A percentile compares a stretch with the other conserved stretches of the same genome.
Evolutionary conservation across 2,797 vertebrate species (phyloP).

Genomic region (Alectoris magna): DNA sequence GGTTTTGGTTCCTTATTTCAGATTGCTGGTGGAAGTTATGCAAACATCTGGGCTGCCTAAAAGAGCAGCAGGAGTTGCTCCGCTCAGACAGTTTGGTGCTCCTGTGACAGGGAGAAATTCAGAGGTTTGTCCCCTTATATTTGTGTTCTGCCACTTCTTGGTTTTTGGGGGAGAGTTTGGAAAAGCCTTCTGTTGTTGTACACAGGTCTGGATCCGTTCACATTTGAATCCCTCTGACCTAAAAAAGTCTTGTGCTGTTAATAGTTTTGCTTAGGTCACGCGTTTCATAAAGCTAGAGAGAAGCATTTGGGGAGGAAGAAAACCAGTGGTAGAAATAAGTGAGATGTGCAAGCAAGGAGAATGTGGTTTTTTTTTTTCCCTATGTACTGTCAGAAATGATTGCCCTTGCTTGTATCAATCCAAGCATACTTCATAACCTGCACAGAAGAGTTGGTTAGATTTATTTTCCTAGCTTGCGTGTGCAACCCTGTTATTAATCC

Average conservation of each 20-base stretch:
- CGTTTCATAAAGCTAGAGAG: neutral
- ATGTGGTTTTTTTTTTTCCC: neutral
- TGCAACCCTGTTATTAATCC: constrained; percentile 74
- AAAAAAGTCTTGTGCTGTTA: neutral
- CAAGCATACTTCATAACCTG: constrained; percentile 35
- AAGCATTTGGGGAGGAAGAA: neutral
- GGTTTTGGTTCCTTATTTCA: neutral
- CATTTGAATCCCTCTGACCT: neutral
- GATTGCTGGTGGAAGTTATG: neutral
- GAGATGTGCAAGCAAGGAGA: constrained; percentile 1
- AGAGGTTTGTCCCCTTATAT: accelerated
- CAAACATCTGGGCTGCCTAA: neutral
- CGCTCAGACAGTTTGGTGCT: neutral
- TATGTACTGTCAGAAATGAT: constrained; percentile 43
- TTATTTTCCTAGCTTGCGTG: constrained; percentile 68
- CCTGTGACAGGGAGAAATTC: neutral
- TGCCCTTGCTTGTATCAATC: constrained; percentile 32
- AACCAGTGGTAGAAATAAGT: neutral
- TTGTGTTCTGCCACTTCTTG: neutral
- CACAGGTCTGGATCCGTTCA: neutral
- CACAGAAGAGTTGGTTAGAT: constrained; percentile 34
- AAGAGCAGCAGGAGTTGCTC: neutral
- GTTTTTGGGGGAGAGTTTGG: neutral
- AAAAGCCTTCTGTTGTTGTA: neutral
- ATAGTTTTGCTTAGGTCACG: neutral